Conservation (phyloP, 2,888 invertebrate genomes). For the Oasisia sp. region DNA sequence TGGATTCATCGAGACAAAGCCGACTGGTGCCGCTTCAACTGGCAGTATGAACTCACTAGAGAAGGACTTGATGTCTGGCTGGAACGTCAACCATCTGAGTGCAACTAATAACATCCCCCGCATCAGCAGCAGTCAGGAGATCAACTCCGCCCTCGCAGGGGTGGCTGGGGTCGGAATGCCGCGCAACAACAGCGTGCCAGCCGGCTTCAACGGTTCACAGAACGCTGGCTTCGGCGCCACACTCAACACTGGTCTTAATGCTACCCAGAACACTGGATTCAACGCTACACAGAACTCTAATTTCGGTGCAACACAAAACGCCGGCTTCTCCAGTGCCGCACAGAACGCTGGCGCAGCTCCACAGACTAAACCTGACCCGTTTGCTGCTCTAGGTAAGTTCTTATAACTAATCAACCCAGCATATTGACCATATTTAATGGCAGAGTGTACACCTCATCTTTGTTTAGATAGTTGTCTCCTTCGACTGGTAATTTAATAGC, state of each 20-base stretch:
- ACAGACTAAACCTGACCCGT: constrained; percentile 51
- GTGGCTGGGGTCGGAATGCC: background rate
- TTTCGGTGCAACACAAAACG: no score
- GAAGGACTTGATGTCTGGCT: background rate
- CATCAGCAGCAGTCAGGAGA: background rate
- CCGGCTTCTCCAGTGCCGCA: background rate
- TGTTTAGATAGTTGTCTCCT: background rate
- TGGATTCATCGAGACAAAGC: background rate
- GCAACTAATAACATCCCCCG: background rate
- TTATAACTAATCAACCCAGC: constrained; percentile 25
- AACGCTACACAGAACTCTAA: no score
- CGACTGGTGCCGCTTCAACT: background rate
- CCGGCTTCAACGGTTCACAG: background rate
- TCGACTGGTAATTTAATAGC: background rate
- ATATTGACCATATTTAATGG: no score
- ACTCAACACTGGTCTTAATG: no score
- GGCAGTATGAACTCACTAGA: background rate
- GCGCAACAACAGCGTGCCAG: background rate
- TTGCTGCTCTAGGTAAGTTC: constrained; percentile 58
- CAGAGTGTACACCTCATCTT: no score
- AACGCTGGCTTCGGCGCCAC: no score
- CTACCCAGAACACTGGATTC: no score
- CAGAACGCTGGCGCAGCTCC: constrained; percentile 32
- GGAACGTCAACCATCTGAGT: background rate
- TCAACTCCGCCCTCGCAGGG: background rate